Conservation (phyloP, 1,140 invertebrate genomes). For the Agrilus planipennis region DNA sequence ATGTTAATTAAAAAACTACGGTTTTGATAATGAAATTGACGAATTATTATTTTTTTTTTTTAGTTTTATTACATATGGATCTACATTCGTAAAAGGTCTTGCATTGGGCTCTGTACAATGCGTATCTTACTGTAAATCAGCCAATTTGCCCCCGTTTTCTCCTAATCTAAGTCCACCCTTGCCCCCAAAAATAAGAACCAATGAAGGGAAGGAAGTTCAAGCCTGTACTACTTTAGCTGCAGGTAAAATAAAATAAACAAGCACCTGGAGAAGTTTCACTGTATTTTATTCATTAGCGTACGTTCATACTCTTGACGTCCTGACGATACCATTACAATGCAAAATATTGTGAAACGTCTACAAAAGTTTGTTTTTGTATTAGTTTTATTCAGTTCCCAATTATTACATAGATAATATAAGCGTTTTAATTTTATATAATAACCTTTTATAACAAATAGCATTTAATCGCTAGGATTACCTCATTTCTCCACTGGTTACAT, state of each 20-base stretch:
- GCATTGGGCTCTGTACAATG: slow-evolving; percentile 80
- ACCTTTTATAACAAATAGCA: too few relatives aligned
- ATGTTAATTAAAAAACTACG: slow-evolving; percentile 13
- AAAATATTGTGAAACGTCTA: too few relatives aligned
- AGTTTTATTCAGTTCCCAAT: too few relatives aligned
- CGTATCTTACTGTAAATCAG: slow-evolving; percentile 59
- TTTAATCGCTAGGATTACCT: slow-evolving; percentile 75
- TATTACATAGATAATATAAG: too few relatives aligned
- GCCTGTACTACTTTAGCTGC: slow-evolving; percentile 48
- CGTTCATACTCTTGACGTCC: too few relatives aligned
- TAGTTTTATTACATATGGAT: slow-evolving; percentile 66
- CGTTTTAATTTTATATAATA: too few relatives aligned
- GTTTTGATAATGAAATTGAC: slow-evolving; percentile 6
- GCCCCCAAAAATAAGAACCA: slow-evolving; percentile 38
- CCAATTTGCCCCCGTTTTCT: slow-evolving; percentile 68
- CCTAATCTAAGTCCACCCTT: slow-evolving; percentile 52
- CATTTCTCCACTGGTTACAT: slow-evolving; percentile 89
- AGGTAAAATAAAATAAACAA: slow-evolving; percentile 40
- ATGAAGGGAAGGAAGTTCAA: slow-evolving; percentile 33
- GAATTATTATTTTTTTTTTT: too few relatives aligned
- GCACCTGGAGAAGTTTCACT: too few relatives aligned
- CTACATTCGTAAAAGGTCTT: slow-evolving; percentile 66
- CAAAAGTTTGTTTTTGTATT: too few relatives aligned
- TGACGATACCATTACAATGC: too few relatives aligned
- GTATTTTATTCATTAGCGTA: too few relatives aligned